Percentiles rank a stretch among this genome's conserved stretches.
Conservation (phyloP, 1,140 invertebrate genomes). For the Drosophila prosaltans region DNA sequence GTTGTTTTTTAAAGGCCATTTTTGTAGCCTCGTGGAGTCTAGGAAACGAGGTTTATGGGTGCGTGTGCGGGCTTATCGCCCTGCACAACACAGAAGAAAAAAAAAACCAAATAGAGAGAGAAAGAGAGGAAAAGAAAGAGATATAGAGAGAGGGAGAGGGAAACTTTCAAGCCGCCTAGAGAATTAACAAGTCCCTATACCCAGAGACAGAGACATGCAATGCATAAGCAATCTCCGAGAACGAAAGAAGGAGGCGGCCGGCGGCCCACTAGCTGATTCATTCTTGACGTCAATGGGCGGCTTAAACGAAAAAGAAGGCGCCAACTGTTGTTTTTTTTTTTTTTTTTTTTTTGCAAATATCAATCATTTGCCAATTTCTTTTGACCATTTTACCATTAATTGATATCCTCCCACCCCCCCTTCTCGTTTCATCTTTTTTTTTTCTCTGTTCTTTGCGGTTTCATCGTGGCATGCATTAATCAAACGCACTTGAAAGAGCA, state of each 20-base stretch:
- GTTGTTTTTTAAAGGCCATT: constrained; percentile 64
- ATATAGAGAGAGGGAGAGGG: not conserved
- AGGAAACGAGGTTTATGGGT: constrained; percentile 70
- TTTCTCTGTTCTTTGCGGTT: constrained; percentile 18
- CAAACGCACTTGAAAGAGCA: constrained; percentile 42
- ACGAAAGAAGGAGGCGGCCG: constrained; percentile 18
- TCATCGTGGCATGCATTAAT: constrained; percentile 46
- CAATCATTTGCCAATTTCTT: constrained; percentile 46
- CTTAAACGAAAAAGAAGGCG: constrained; percentile 34
- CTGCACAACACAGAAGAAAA: constrained; percentile 22
- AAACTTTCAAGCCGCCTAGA: constrained; percentile 41
- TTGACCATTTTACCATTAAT: constrained; percentile 47
- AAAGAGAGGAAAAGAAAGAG: not conserved
- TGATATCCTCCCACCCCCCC: not conserved
- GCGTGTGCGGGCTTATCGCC: constrained; percentile 70
- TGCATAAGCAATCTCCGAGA: constrained; percentile 54
- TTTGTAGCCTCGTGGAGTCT: constrained; percentile 33
- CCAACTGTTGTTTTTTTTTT: constrained; percentile 25
- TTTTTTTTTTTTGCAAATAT: constrained; percentile 36
- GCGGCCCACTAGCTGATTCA: constrained; percentile 28
- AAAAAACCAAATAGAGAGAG: not conserved
- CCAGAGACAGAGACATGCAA: constrained; percentile 37
- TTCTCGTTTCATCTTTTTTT: too few species aligned
- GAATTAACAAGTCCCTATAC: constrained; percentile 51
- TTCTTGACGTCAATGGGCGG: constrained; percentile 36